A percentile compares a stretch with the other conserved stretches of the same genome.
These are phyloP conservation scores for Trachelipus rathkii DNA, from an alignment of 1,140 invertebrate species.

Conservation along the genomic window DNA sequence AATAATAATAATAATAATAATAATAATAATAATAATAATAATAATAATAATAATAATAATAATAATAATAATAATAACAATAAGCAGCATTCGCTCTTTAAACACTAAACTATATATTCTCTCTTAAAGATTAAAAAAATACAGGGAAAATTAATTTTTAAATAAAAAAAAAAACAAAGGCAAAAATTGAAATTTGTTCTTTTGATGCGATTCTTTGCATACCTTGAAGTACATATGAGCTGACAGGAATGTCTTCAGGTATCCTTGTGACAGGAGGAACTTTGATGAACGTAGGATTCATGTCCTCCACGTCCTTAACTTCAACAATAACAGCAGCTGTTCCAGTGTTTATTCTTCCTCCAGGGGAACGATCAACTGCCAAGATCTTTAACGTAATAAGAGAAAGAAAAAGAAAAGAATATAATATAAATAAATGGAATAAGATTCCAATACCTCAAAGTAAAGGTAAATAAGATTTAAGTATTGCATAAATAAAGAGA, in stretches of 20 bases:
- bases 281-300: conserved; percentile 81
- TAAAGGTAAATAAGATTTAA: not conserved
- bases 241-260: conserved; percentile 72
- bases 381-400: conserved; percentile 60
- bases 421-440: too few species aligned
- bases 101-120: too few species aligned
- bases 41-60: too few species aligned
- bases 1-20: too few species aligned
- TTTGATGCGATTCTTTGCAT: conserved; percentile 26
- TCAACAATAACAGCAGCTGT: conserved; percentile 82
- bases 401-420: too few species aligned
- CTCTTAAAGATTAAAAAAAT: too few species aligned
- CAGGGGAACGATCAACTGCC: conserved; percentile 77
- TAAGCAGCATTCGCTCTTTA: too few species aligned
- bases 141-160: too few species aligned
- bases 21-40: too few species aligned
- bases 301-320: conserved; percentile 82
- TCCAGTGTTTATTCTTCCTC: conserved; percentile 74
- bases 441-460: not conserved
- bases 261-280: conserved; percentile 84
- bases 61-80: too few species aligned
- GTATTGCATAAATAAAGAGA: not conserved
- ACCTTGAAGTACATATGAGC: conserved; percentile 76
- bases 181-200: too few species aligned
- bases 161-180: too few species aligned